A percentile compares a stretch with the other conserved stretches of the same genome.
These are phyloP conservation scores for Acanthococcus lagerstroemiae DNA, from an alignment of 2,888 invertebrate genomes.

Conservation along the genomic window DNA sequence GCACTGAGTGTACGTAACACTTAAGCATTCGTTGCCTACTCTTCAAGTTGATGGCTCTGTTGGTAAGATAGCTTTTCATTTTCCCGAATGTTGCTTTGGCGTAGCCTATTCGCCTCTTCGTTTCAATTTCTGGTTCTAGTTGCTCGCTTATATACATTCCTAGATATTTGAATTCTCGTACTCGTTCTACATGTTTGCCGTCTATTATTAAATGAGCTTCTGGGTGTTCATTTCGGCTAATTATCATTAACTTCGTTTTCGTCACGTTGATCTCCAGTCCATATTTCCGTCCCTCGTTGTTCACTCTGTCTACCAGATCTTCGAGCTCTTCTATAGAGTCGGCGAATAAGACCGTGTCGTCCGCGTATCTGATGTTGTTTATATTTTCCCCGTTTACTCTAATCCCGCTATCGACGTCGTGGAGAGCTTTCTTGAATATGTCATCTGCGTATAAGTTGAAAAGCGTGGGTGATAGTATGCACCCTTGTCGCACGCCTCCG, in stretches of 20 bases:
- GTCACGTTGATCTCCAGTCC: not conserved
- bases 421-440: not conserved
- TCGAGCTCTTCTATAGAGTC: conserved; percentile 6
- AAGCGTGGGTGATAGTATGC: not conserved
- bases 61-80: conserved; percentile 14
- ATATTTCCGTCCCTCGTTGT: not conserved
- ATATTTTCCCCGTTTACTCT: not conserved
- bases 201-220: not conserved
- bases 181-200: not conserved
- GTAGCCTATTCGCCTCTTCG: not conserved
- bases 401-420: not conserved
- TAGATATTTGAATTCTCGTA: conserved; percentile 6
- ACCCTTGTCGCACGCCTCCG: conserved; percentile 7
- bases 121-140: too few relatives aligned
- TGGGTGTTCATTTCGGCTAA: not conserved
- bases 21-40: conserved; percentile 16
- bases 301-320: not conserved
- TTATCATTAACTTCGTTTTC: conserved; percentile 14
- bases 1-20: conserved; percentile 24
- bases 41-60: conserved; percentile 4
- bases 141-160: conserved; percentile 7
- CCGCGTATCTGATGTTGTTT: conserved; percentile 7
- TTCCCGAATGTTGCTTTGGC: conserved; percentile 10
- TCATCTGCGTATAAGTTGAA: conserved; percentile 8
- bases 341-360: conserved; percentile 6